Percentiles rank a stretch among this genome's conserved stretches.
These are phyloP conservation scores for Triplophysa yarkandensis DNA, from an alignment of 2,797 vertebrate species.

Conservation along the genomic window DNA sequence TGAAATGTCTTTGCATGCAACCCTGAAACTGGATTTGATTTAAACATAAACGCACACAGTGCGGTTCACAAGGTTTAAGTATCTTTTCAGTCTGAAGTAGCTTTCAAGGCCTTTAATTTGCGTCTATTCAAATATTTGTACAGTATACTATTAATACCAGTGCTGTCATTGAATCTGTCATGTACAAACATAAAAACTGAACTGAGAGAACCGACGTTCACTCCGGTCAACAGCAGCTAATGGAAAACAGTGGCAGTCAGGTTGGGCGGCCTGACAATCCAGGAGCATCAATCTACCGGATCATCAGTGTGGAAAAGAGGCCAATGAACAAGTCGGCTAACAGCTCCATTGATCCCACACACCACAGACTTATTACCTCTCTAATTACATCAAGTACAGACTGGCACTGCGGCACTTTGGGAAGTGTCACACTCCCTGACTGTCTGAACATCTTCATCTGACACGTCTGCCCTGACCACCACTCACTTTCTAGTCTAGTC, in stretches of 20 bases:
- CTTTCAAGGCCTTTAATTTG: background rate
- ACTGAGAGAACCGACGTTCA: background rate
- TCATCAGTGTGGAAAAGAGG: slow-evolving; percentile 55
- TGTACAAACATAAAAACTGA: background rate
- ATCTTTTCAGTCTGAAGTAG: background rate
- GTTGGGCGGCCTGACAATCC: background rate
- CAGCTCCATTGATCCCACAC: slow-evolving; percentile 58
- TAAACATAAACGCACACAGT: background rate
- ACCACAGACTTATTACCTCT: slow-evolving; percentile 64
- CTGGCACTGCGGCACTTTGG: slow-evolving; percentile 35
- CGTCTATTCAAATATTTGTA: background rate
- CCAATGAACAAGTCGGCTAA: slow-evolving; percentile 69
- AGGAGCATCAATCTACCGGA: slow-evolving; percentile 33
- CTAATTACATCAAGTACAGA: slow-evolving; percentile 64
- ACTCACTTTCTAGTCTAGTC: slow-evolving; percentile 11
- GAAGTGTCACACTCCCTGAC: slow-evolving; percentile 13
- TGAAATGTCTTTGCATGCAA: background rate
- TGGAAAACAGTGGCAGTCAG: background rate
- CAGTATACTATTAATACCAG: background rate
- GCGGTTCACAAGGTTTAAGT: too few relatives aligned
- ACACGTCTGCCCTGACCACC: background rate
- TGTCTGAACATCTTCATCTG: slow-evolving; percentile 36
- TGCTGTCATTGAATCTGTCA: background rate
- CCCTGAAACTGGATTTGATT: too few relatives aligned
- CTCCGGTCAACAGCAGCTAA: background rate